Base-by-base conservation (phyloP, 2,888 invertebrate species). In the Euspilapteryx auroguttella region DNA sequence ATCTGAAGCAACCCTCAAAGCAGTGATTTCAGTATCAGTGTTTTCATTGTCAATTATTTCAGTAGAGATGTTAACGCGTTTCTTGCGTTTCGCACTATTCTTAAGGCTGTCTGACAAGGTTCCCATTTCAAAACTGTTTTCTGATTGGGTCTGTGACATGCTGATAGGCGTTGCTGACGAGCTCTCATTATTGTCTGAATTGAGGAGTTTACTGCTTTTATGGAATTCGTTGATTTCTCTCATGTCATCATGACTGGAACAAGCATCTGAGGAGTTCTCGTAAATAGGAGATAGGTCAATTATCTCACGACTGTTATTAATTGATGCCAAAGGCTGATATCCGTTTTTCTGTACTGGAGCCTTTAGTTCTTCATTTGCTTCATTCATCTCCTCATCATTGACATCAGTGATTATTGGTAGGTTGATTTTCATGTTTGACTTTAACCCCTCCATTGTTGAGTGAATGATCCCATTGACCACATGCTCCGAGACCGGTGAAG, bases 41-140 rank as follows among this genome's bases (percentile, higher is more conserved):
- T 58, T 56, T 12, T 78, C 78, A 25, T 47, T 45, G 34, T 68
- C 71, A 14, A 53, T 41, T 9, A 63, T 54, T 25, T 80, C 79
- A 10, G 81, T 68, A n/a, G 77, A 73, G 47, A 83, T 83, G 38
- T 83, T 83, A 0, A 83, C 83, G 35, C 80, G 65, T 43, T 83
- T 83, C 58, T 82, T 82, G 41, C 65, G 69, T 41, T 68, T 75
- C 25, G 61, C 55, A 47, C 68, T 73, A 32, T 63, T 66, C 36
- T 71, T 73, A 2, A 71, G 51, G 37, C 73, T 71, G 29, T 76
- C 76, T 20, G 66, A 63, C 9, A 69, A 43, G 8, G 49, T 48
- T 2, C 66, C 71, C 65, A 73, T 68, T 46, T 76, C 76, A 37
- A 76, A 62, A 36, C 75, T 77, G 37, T 62, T 71, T 39, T 76